phyloP scores from a whole-genome alignment of 2,113 vertebrate genomes.

The Nerophis lumbriciformis region DNA sequence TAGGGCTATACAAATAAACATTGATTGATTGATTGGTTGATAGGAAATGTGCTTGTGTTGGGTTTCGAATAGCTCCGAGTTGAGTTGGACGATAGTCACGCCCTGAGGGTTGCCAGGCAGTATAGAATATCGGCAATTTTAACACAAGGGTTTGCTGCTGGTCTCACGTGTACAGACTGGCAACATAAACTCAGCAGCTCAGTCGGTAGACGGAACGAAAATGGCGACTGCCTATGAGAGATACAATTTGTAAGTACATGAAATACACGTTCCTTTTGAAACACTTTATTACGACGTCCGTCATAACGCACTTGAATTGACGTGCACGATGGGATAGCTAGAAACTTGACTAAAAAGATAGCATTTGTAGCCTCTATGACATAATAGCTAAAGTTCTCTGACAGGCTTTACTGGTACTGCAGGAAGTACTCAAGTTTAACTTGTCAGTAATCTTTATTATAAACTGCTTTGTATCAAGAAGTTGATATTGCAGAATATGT shows the following conservation, averaged over 20 bases:
- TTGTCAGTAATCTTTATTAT: constrained; percentile 21
- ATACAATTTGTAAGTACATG: constrained; percentile 75
- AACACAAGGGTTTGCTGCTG: neutral
- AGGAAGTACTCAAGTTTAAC: constrained; percentile 30
- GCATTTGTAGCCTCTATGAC: constrained; percentile 7
- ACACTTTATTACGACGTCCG: neutral
- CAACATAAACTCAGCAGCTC: constrained; percentile 30
- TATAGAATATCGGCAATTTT: neutral
- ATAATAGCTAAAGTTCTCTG: constrained; percentile 44
- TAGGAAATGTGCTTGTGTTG: neutral
- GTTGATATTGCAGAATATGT: neutral
- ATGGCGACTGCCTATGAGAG: constrained; percentile 76
- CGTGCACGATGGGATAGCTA: too few species aligned
- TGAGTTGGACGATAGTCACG: neutral
- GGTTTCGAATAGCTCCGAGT: too few species aligned
- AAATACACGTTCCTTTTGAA: neutral
- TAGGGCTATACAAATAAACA: too few species aligned
- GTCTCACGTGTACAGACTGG: constrained; percentile 18
- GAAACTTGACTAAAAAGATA: neutral
- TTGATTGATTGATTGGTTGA: too few species aligned
- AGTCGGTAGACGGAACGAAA: constrained; percentile 59
- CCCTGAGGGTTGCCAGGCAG: constrained; percentile 34
- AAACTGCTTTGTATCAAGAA: too few species aligned
- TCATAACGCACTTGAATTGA: neutral
- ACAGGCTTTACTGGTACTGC: constrained; percentile 30